phyloP scores from a whole-genome alignment of 2,888 invertebrate genomes.

The Hydrotaea diabolus region DNA sequence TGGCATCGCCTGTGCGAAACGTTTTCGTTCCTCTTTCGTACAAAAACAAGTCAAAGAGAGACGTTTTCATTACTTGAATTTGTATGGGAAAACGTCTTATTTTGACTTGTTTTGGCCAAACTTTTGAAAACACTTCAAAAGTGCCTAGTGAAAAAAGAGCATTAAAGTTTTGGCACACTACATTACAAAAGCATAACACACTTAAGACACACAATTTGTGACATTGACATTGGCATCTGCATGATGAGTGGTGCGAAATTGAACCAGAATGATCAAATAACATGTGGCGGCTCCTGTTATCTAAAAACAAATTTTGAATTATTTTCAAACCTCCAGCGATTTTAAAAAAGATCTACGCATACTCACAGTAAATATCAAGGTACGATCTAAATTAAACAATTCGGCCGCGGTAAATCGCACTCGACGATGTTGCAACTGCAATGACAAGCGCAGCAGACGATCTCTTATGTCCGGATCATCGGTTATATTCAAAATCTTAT shows the following conservation, averaged over 20 bases:
- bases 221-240: conserved; percentile 37
- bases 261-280: conserved; percentile 80
- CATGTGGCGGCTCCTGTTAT: conserved; percentile 80
- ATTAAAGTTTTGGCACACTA: background rate
- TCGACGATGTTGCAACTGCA: conserved; percentile 78
- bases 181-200: conserved; percentile 1
- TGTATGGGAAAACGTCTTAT: too few relatives aligned
- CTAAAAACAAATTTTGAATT: conserved; percentile 68
- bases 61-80: too few relatives aligned
- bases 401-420: conserved; percentile 80
- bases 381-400: conserved; percentile 79
- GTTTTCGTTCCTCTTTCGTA: too few relatives aligned
- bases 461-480: conserved; percentile 75
- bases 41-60: too few relatives aligned
- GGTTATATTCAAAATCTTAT: conserved; percentile 78
- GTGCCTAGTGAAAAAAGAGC: too few relatives aligned
- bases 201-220: conserved; percentile 53
- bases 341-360: background rate
- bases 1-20: too few relatives aligned
- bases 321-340: background rate
- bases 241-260: conserved; percentile 75
- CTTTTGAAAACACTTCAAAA: too few relatives aligned
- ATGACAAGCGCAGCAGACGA: conserved; percentile 76
- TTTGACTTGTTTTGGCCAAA: too few relatives aligned
- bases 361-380: conserved; percentile 79